A percentile compares a stretch with the other conserved stretches of the same genome.
These are phyloP conservation scores for Rhynchomys soricoides DNA, from an alignment of 2,113 vertebrate genomes.

Conservation along the genomic window DNA sequence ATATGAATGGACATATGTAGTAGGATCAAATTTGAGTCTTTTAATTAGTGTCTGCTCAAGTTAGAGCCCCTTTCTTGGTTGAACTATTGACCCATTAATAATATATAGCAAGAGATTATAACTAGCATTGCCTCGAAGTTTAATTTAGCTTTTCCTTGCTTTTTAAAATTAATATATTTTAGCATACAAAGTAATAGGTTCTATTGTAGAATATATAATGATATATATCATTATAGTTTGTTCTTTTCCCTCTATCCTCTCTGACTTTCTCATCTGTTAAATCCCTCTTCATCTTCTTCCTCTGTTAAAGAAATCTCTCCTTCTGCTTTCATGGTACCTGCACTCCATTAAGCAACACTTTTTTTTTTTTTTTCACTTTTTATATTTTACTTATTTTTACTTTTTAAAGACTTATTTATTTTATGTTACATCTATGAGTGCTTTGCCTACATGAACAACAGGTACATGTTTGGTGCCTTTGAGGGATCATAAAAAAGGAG, in stretches of 20 bases:
- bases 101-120: constrained; percentile 86
- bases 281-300: background rate
- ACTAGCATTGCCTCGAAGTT: constrained; percentile 81
- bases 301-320: background rate
- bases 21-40: constrained; percentile 97
- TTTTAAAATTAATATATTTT: background rate
- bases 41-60: constrained; percentile 97
- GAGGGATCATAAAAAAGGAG: no score
- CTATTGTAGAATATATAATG: background rate
- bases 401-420: no score
- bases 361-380: no score
- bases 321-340: background rate
- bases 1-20: constrained; percentile 97
- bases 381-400: no score
- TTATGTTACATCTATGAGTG: no score
- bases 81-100: constrained; percentile 89
- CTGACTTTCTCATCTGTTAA: background rate
- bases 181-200: background rate
- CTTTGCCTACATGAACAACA: no score
- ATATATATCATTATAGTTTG: background rate
- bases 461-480: no score
- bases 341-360: no score
- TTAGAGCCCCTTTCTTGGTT: constrained; percentile 87
- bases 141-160: constrained; percentile 84
- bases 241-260: background rate